A percentile compares a stretch with the other conserved stretches of the same genome.
Conservation (phyloP, 2,888 invertebrate genomes). For the Zelleria hepariella region DNA sequence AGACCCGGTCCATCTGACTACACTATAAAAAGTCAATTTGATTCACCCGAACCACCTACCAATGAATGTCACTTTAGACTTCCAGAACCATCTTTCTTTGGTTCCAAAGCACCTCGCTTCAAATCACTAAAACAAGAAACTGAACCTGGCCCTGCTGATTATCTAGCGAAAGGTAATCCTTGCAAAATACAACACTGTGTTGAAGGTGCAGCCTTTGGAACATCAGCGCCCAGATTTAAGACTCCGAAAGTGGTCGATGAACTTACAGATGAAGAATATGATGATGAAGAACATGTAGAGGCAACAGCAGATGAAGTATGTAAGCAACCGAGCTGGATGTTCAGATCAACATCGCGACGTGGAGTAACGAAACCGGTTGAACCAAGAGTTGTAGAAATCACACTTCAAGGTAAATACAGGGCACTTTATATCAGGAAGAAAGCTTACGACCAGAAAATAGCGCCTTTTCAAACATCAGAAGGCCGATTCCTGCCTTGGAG, state of each 20-base stretch:
- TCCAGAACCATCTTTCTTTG: constrained; percentile 39
- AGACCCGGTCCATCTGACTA: constrained; percentile 46
- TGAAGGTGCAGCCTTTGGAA: constrained; percentile 34
- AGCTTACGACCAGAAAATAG: constrained; percentile 24
- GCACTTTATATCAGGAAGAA: constrained; percentile 14
- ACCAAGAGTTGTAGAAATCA: not conserved
- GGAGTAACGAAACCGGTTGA: not conserved
- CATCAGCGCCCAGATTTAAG: constrained; percentile 37
- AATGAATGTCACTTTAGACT: constrained; percentile 31
- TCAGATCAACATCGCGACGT: constrained; percentile 27
- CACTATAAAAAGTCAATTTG: constrained; percentile 40
- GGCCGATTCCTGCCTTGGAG: constrained; percentile 48
- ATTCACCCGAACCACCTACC: constrained; percentile 23
- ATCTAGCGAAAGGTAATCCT: constrained; percentile 22
- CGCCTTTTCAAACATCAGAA: constrained; percentile 48
- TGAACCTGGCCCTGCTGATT: constrained; percentile 46
- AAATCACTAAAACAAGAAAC: constrained; percentile 24
- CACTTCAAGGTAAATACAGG: not conserved
- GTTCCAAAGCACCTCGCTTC: constrained; percentile 40
- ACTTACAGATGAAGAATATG: not conserved
- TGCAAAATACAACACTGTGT: constrained; percentile 30
- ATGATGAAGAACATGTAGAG: constrained; percentile 4
- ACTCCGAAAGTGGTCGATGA: constrained; percentile 14
- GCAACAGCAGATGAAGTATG: constrained; percentile 16
- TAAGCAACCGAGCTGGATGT: constrained; percentile 36